Percentiles rank a stretch among this genome's conserved stretches.
These are phyloP conservation scores for Pipistrellus pygmaeus DNA, from an alignment of 2,797 vertebrate species.

Conservation along the genomic window DNA sequence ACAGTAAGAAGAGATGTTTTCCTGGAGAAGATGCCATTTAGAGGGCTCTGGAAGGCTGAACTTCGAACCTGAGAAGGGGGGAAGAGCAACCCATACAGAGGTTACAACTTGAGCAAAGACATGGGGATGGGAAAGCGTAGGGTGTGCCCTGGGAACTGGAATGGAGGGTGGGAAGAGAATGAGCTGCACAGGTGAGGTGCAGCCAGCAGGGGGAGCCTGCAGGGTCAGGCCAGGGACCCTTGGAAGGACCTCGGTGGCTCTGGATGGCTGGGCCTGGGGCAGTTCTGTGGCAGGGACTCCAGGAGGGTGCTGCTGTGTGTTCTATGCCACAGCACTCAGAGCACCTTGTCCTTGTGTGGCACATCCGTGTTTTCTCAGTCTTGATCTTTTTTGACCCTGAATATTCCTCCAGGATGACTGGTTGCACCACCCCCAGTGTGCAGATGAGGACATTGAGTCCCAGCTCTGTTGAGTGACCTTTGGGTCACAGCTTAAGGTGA, in stretches of 20 bases:
- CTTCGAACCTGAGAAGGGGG: not conserved
- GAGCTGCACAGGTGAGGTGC: not conserved
- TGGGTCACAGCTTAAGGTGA: not conserved
- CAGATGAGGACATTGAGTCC: not conserved
- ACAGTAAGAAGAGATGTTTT: not conserved
- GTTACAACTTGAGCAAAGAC: not conserved
- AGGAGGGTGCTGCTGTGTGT: not conserved
- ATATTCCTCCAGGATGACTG: not conserved
- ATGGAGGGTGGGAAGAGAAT: not conserved
- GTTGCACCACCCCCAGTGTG: not conserved
- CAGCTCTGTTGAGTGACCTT: not conserved
- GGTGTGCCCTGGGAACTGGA: fast-evolving
- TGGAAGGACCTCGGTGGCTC: not conserved
- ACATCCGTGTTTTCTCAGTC: not conserved
- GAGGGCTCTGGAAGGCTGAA: not conserved
- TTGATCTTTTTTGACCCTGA: not conserved
- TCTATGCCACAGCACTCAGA: not conserved
- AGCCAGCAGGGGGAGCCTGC: not conserved
- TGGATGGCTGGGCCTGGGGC: not conserved
- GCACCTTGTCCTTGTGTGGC: not conserved
- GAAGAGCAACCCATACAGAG: no score
- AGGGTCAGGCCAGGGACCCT: no score
- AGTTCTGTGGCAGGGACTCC: not conserved
- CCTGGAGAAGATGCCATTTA: not conserved
- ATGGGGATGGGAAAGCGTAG: not conserved